Evolutionary conservation across 2,797 vertebrate genomes (phyloP).

Genomic region (Etheostoma perlongum): DNA sequence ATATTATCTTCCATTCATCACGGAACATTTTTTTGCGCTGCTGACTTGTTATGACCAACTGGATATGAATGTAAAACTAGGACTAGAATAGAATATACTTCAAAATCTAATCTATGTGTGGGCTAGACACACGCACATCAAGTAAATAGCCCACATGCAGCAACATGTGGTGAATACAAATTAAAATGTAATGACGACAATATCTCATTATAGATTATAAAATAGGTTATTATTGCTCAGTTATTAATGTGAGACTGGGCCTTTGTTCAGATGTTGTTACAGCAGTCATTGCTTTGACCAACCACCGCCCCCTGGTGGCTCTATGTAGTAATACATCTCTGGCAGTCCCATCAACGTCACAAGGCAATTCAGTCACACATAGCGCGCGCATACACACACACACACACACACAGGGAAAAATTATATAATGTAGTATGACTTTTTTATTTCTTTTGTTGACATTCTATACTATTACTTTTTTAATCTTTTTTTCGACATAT

Average conservation of each 20-base stretch:
- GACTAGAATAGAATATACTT: not conserved
- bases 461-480: too few species aligned
- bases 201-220: not conserved
- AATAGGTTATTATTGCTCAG: not conserved
- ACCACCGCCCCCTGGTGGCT: constrained; percentile 20
- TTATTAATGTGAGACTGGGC: not conserved
- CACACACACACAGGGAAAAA: not conserved
- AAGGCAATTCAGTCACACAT: not conserved
- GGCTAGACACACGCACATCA: not conserved
- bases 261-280: constrained; percentile 8
- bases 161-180: not conserved
- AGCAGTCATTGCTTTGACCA: not conserved
- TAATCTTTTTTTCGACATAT: too few species aligned
- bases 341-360: not conserved
- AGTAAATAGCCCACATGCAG: not conserved
- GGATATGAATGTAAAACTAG: not conserved
- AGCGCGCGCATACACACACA: too few species aligned
- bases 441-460: too few species aligned
- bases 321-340: not conserved
- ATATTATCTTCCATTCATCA: not conserved
- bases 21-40: not conserved
- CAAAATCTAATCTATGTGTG: not conserved
- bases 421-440: too few species aligned
- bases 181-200: not conserved
- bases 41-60: not conserved